A percentile compares a stretch with the other conserved stretches of the same genome.
These are phyloP conservation scores for Chelon labrosus DNA, from an alignment of 2,797 vertebrate genomes.

Conservation along the genomic window DNA sequence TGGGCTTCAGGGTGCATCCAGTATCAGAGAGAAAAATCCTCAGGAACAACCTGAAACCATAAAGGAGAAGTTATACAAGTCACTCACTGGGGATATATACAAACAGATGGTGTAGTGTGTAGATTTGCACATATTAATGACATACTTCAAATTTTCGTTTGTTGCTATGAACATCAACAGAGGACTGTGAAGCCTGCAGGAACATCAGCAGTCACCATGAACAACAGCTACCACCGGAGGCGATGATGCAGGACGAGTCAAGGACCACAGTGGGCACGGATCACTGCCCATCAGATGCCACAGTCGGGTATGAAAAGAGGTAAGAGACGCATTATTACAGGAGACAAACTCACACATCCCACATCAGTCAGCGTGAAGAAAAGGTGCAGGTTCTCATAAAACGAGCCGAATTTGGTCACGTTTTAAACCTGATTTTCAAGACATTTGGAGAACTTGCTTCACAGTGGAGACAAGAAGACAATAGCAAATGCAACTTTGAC, in stretches of 20 bases:
- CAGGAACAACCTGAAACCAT: not conserved
- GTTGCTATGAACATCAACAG: slow-evolving; percentile 25
- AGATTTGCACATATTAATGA: not conserved
- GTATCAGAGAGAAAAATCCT: not conserved
- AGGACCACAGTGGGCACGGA: slow-evolving; percentile 37
- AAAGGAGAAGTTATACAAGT: not conserved
- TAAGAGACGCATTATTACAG: slow-evolving; percentile 10
- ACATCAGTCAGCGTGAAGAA: not conserved
- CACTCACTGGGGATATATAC: not conserved
- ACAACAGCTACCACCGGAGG: slow-evolving; percentile 30
- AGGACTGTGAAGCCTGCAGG: slow-evolving; percentile 29
- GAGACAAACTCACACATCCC: not conserved
- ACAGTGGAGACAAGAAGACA: slow-evolving; percentile 10
- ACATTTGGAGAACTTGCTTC: not conserved
- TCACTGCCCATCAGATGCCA: slow-evolving; percentile 27
- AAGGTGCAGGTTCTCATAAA: not conserved
- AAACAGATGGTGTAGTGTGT: not conserved
- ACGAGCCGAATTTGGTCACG: not conserved
- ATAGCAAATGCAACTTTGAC: not conserved
- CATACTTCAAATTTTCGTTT: slow-evolving; percentile 3
- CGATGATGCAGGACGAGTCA: slow-evolving; percentile 26
- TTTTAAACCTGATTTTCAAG: slow-evolving; percentile 6
- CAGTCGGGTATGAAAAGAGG: slow-evolving; percentile 29
- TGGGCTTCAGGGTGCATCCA: not conserved
- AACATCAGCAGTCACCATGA: slow-evolving; percentile 40